Conservation (phyloP, 2,797 vertebrate species). For the Pipistrellus pipistrellus region DNA sequence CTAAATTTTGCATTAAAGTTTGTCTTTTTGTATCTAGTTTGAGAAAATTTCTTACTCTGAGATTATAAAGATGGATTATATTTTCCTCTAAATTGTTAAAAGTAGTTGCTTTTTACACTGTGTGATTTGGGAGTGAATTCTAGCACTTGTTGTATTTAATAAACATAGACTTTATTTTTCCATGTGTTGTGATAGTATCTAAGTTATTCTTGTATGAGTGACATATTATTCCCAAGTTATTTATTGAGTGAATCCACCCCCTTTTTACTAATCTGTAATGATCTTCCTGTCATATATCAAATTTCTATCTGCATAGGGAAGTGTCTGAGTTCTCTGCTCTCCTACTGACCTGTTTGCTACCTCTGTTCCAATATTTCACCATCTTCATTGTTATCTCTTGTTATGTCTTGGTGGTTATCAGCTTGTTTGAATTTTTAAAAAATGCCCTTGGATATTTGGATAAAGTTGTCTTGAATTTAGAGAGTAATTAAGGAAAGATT, state of each 20-base stretch:
- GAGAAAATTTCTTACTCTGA: slow-evolving; percentile 29
- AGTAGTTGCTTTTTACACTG: slow-evolving; percentile 18
- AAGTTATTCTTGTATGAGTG: neutral
- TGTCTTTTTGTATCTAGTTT: slow-evolving; percentile 16
- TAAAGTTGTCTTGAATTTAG: neutral
- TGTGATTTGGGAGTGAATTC: too few species aligned
- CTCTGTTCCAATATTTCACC: neutral
- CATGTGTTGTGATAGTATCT: neutral
- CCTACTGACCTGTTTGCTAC: neutral
- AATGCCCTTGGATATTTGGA: neutral
- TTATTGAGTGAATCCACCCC: neutral
- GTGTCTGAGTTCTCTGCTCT: slow-evolving; percentile 26
- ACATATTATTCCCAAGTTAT: neutral
- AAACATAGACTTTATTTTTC: neutral
- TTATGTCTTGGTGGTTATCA: neutral
- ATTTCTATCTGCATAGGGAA: neutral
- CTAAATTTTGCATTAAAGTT: neutral
- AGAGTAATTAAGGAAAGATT: neutral
- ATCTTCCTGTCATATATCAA: neutral
- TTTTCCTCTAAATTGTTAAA: slow-evolving; percentile 22
- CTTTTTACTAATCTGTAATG: neutral
- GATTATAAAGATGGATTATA: neutral
- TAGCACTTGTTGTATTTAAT: neutral
- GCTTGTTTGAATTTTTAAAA: neutral
- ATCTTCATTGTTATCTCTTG: neutral